A percentile compares a stretch with the other conserved stretches of the same genome.
Evolutionary conservation across 2,113 vertebrate species (phyloP).

Genomic region (Bagarius yarrelli): DNA sequence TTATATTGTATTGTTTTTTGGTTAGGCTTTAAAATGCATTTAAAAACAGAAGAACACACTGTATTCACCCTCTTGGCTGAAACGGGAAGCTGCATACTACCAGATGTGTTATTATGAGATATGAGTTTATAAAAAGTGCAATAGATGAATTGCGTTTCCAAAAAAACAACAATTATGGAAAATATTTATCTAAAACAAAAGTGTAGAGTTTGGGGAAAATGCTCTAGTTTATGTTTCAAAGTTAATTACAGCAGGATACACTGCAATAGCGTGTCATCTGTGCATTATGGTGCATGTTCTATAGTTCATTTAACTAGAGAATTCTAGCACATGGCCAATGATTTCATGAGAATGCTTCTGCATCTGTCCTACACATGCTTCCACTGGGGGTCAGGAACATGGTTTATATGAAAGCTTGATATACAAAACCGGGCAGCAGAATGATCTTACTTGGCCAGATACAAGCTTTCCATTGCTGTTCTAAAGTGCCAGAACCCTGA

Average conservation of each 20-base stretch:
- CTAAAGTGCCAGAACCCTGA: slow-evolving; percentile 27
- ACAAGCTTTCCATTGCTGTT: slow-evolving; percentile 23
- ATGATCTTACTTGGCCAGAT: slow-evolving; percentile 4
- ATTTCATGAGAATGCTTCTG: neutral
- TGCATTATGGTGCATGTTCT: neutral
- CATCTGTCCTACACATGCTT: neutral
- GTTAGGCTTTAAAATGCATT: too few relatives aligned
- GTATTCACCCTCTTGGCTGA: too few relatives aligned
- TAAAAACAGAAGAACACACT: too few relatives aligned
- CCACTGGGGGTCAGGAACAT: neutral
- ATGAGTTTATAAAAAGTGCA: too few relatives aligned
- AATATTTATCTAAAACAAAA: too few relatives aligned
- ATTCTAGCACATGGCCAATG: neutral
- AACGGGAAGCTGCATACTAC: too few relatives aligned
- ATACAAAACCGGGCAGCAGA: neutral
- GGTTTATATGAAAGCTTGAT: neutral
- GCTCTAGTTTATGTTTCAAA: neutral
- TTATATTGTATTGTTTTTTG: too few relatives aligned
- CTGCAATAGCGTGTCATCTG: neutral
- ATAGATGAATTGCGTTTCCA: too few relatives aligned
- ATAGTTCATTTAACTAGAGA: neutral
- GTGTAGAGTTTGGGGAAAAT: too few relatives aligned
- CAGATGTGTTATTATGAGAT: too few relatives aligned
- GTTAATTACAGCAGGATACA: neutral
- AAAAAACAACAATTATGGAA: too few relatives aligned